Base-by-base conservation (phyloP, 2,797 vertebrate species). In the Kryptopterus vitreolus region DNA sequence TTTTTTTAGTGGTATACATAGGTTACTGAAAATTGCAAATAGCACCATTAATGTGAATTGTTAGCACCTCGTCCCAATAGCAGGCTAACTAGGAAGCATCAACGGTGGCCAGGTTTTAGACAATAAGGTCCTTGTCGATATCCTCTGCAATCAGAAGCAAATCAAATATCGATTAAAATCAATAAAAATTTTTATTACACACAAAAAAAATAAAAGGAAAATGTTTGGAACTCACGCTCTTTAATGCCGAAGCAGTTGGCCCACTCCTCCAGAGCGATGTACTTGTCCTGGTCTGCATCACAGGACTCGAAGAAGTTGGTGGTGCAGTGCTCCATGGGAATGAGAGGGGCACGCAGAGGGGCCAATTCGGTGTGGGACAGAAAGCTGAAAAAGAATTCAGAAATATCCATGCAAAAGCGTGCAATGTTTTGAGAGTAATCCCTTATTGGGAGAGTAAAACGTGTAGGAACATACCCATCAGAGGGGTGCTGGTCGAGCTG, bases 291-390 rank as follows among this genome's bases (percentile, higher is more conserved):
- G 88, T 99, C 98, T 72, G 96, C 88, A 82, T 99, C 98, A 0
- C 98, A 99, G 86, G 94, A 86, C 31, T 98, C 95, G 0, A 99
- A 99, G 94, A 99, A 99, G 89, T 94, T 96, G 33, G 96, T 98
- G 92, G 98, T 99, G 95, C 98, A 99, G 77, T 99, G 98, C 91
- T 99, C 98, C 98, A 99, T 99, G 93, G 98, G 98, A 80, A 99
- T 97, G 86, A 99, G 97, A 1, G 98, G 98, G 0, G 97, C 98
- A 0, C 98, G 96, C 86, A 99, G 95, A 0, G 98, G 98, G 78
- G 98, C 90, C 89, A 99, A 94, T 94, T 99, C 98, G 0, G 97
- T 95, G 95, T 99, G 98, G 86, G 98, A 98, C 91, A 99, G 94
- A 90, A 96, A 99, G 80, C 98, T 99, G 87, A 26, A 82, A n/a